These are phyloP conservation scores for Diploptera punctata DNA, from an alignment of 2,888 invertebrate species.

Conservation along the genomic window DNA sequence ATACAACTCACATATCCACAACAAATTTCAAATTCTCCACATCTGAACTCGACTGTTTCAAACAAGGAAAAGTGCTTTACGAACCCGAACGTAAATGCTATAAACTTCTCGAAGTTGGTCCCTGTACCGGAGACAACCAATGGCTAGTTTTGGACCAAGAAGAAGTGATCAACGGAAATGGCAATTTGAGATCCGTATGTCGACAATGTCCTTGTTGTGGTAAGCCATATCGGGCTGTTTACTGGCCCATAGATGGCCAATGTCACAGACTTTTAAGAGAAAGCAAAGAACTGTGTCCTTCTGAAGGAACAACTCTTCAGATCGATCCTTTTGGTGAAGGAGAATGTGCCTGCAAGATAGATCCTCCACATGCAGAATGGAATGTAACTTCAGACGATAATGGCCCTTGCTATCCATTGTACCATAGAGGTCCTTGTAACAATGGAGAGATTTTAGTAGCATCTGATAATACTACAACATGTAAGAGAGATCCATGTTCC, in stretches of 20 bases:
- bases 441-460: not conserved
- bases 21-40: not conserved
- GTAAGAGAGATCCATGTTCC: not conserved
- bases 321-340: slow-evolving; percentile 19
- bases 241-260: slow-evolving; percentile 16
- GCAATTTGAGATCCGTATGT: not conserved
- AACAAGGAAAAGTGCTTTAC: not conserved
- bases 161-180: not conserved
- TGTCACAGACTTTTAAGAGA: not conserved
- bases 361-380: not conserved
- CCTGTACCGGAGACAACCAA: not conserved
- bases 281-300: slow-evolving; percentile 9
- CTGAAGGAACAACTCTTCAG: not conserved
- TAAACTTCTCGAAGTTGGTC: not conserved
- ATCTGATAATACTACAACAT: not conserved
- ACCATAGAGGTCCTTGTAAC: slow-evolving; percentile 1
- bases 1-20: not conserved
- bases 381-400: not conserved
- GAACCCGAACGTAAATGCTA: slow-evolving; percentile 7
- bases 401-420: slow-evolving; percentile 4
- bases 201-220: slow-evolving; percentile 16
- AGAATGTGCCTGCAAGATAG: not conserved
- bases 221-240: slow-evolving; percentile 5
- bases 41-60: not conserved
- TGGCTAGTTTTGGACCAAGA: slow-evolving; percentile 21